Conservation (phyloP, 2,888 invertebrate species). For the Scaptomyza polygonia region DNA sequence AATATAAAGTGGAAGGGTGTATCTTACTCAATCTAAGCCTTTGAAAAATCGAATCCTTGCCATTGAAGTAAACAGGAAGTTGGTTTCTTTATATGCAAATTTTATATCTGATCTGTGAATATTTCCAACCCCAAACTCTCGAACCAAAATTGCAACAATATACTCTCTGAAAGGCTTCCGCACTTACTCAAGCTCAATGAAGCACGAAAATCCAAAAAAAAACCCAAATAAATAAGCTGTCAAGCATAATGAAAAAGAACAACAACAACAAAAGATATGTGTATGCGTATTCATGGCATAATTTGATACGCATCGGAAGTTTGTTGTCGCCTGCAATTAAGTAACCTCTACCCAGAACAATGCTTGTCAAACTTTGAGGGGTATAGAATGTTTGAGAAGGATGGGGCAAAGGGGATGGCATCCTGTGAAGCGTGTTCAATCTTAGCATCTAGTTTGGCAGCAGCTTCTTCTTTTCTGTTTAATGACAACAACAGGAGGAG, state of each 20-base stretch:
- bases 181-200: conserved; percentile 11
- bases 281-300: conserved; percentile 34
- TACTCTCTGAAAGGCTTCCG: conserved; percentile 17
- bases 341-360: conserved; percentile 23
- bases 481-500: conserved; percentile 14
- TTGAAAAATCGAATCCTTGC: conserved; percentile 9
- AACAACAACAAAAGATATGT: conserved; percentile 17
- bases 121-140: conserved; percentile 46
- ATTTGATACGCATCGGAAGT: conserved; percentile 72
- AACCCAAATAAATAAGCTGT: conserved; percentile 14
- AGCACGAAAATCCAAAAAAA: too few relatives aligned
- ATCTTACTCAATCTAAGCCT: background rate
- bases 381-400: background rate
- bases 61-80: conserved; percentile 30
- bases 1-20: background rate
- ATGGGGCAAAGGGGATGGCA: background rate
- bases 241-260: conserved; percentile 17
- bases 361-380: conserved; percentile 7
- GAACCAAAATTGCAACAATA: conserved; percentile 14
- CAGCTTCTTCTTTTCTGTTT: conserved; percentile 37
- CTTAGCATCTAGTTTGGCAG: conserved; percentile 62
- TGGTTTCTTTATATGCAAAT: conserved; percentile 40
- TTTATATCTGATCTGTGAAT: background rate
- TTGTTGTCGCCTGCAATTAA: conserved; percentile 55
- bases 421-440: conserved; percentile 63